Base-by-base conservation (phyloP, 2,888 invertebrate species). In the Diloba caeruleocephala region DNA sequence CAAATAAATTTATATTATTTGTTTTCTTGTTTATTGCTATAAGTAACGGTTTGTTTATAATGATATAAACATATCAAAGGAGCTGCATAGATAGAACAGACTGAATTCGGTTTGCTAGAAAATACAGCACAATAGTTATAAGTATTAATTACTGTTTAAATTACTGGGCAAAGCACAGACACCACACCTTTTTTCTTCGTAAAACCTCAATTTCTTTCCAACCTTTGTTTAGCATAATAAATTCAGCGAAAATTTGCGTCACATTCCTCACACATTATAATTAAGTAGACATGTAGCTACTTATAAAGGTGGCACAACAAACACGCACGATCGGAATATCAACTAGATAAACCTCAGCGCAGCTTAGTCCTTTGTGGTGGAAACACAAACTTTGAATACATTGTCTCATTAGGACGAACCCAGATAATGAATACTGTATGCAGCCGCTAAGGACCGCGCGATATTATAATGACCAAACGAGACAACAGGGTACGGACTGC, bases 371-470 rank as follows among this genome's bases (percentile, higher is more conserved):
- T 73, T 64, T 69, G 68, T 65, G 50, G 57, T 59, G 52, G 65
- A 70, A 76, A 76, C 57, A 76, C 78, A 83, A 79, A 82, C 83
- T 72, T 65, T 55, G 74, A 64, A 75, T 72, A 72, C 75, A 72
- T 72, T 75, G 55, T 54, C 69, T 87, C 84, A 88, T 89, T 89
- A 87, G 79, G 68, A 79, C 67, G 25, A 66, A 68, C 73, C 66
- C 41, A 73, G 55, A 60, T 76, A 77, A 84, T 87, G 82, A 85
- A 88, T 85, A 84, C 78, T 81, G 78, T 78, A 87, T 85, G 85
- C 77, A 57, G 17, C 33, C 17, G n/a, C 32, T 8, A 25, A 64
- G 45, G 50, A 73, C 66, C 62, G 58, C 55, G 53, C 53, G 57
- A 55, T 74, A 69, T 70, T 76, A 82, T 82, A 82, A 77, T 79